Evolutionary conservation across 2,113 vertebrate genomes (phyloP).

Genomic region (Oreochromis aureus): DNA sequence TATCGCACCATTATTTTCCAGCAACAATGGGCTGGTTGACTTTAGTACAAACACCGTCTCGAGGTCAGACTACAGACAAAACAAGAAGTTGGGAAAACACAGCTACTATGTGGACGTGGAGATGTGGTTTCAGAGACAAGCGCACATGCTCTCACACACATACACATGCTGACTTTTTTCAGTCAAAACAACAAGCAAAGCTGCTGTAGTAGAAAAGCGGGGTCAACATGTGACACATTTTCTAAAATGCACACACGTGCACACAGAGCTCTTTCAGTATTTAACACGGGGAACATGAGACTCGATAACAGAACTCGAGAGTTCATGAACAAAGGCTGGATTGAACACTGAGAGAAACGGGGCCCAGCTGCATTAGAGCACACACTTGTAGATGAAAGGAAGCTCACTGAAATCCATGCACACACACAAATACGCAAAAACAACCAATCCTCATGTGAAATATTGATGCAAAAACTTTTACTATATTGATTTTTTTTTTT

Average conservation of each 20-base stretch:
- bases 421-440: not conserved
- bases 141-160: not conserved
- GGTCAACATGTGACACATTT: slow-evolving; percentile 26
- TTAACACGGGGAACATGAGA: slow-evolving; percentile 20
- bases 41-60: slow-evolving; percentile 27
- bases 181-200: slow-evolving; percentile 48
- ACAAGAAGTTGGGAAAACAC: slow-evolving; percentile 51
- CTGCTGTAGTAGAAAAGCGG: slow-evolving; percentile 6
- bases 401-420: not conserved
- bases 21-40: slow-evolving; percentile 38
- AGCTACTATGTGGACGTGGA: not conserved
- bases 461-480: not conserved
- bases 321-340: slow-evolving; percentile 38
- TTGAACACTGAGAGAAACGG: slow-evolving; percentile 17
- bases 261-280: slow-evolving; percentile 1
- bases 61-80: slow-evolving; percentile 44
- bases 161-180: not conserved
- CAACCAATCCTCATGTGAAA: not conserved
- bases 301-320: slow-evolving; percentile 27
- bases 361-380: slow-evolving; percentile 25
- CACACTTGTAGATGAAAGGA: not conserved
- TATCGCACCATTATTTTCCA: slow-evolving; percentile 23
- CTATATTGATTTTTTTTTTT: not conserved
- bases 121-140: slow-evolving; percentile 18
- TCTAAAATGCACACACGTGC: not conserved